A percentile compares a stretch with the other conserved stretches of the same genome.
Conservation (phyloP, 2,888 invertebrate genomes). For the Caenorhabditis japonica region DNA sequence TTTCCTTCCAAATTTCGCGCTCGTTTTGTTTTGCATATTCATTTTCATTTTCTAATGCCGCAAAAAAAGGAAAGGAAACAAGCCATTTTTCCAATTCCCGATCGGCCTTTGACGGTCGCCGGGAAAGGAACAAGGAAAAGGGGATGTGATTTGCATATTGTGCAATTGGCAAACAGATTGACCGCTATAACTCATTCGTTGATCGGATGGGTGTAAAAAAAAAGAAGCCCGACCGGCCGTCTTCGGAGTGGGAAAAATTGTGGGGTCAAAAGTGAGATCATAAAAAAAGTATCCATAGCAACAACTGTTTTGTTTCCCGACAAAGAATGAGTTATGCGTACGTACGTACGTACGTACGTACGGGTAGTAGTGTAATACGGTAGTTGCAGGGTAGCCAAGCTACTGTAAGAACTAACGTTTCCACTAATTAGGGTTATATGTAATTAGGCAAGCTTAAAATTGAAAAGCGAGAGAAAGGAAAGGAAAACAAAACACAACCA, state of each 20-base stretch:
- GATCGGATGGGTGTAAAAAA: conserved; percentile 14
- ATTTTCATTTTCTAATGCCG: neutral
- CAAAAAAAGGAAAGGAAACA: conserved; percentile 20
- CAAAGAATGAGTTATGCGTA: conserved; percentile 52
- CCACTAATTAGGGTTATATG: no score
- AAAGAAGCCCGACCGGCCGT: conserved; percentile 3
- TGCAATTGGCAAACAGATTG: conserved; percentile 37
- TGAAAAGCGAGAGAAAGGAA: neutral
- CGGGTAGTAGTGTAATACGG: neutral
- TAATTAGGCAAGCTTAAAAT: no score
- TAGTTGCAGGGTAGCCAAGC: neutral
- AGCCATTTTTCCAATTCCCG: conserved; percentile 44
- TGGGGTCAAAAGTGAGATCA: conserved; percentile 33
- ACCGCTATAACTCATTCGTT: conserved; percentile 33
- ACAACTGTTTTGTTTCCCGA: conserved; percentile 52
- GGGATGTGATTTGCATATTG: conserved; percentile 41
- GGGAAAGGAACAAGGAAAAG: neutral
- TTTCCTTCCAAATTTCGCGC: conserved; percentile 11
- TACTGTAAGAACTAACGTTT: no score
- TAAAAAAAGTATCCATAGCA: conserved; percentile 28
- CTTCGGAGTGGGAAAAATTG: neutral
- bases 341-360: no score
- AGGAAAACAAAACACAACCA: conserved; percentile 5
- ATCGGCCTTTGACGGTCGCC: conserved; percentile 23
- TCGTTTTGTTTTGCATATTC: conserved; percentile 42